A percentile compares a stretch with the other conserved stretches of the same genome.
Conservation (phyloP, 2,797 vertebrate species). For the Apogon talboti region DNA sequence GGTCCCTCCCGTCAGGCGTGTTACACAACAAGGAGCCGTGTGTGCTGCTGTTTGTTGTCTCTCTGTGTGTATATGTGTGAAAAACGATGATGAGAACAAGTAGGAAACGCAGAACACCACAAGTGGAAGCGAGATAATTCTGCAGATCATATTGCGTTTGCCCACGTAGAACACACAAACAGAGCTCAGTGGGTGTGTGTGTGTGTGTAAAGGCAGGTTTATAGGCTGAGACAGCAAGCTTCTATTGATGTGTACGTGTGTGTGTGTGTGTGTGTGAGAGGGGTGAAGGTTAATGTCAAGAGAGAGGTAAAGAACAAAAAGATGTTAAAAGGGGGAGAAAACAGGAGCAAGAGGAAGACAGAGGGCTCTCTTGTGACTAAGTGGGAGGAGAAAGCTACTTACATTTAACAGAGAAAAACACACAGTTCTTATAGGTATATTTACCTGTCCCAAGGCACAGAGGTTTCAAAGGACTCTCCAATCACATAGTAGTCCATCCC, state of each 20-base stretch:
- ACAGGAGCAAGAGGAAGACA: constrained; percentile 13
- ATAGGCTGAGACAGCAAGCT: constrained; percentile 44
- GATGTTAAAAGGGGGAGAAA: constrained; percentile 18
- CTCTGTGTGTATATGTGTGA: constrained; percentile 17
- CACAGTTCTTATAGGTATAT: constrained; percentile 24
- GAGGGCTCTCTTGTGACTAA: constrained; percentile 25
- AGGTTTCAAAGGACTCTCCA: constrained; percentile 98
- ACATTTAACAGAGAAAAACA: constrained; percentile 25
- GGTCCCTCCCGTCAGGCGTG: constrained; percentile 79
- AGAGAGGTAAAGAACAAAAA: constrained; percentile 41
- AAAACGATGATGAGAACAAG: constrained; percentile 52
- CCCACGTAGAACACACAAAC: constrained; percentile 21
- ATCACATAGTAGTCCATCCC: constrained; percentile 97
- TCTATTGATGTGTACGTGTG: constrained; percentile 1
- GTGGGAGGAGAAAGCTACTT: constrained; percentile 41
- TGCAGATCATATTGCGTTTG: constrained; percentile 9
- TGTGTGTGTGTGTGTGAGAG: constrained; percentile 17
- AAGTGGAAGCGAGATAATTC: constrained; percentile 38
- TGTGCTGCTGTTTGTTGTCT: constrained; percentile 46
- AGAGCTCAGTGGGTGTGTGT: constrained; percentile 12
- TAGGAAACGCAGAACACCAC: constrained; percentile 47
- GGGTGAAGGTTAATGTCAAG: constrained; percentile 68
- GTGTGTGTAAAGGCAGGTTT: constrained; percentile 23
- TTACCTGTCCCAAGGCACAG: constrained; percentile 99
- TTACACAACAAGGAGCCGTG: constrained; percentile 71